Percentiles rank a stretch among this genome's conserved stretches.
These are phyloP conservation scores for Meloidogyne hapla DNA, from an alignment of 1,140 invertebrate species.

Conservation along the genomic window DNA sequence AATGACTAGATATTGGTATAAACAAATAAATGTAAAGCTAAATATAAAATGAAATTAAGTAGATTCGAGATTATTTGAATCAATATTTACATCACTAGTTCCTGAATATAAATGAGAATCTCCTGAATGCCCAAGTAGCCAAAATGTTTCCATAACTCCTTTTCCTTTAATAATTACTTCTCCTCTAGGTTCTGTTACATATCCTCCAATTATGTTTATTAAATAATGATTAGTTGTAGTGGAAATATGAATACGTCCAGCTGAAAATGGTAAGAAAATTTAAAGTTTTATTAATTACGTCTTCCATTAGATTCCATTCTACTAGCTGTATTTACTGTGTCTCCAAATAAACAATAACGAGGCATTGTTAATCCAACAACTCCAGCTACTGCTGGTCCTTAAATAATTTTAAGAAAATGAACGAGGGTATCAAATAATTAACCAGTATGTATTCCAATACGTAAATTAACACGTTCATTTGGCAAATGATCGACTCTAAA, in stretches of 20 bases:
- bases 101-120: constrained; percentile 64
- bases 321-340: constrained; percentile 69
- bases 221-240: constrained; percentile 44
- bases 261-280: constrained; percentile 57
- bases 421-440: background rate
- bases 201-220: constrained; percentile 44
- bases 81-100: too few species aligned
- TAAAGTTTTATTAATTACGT: constrained; percentile 67
- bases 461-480: constrained; percentile 43
- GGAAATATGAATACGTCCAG: constrained; percentile 49
- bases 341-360: constrained; percentile 80
- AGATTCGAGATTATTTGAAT: too few species aligned
- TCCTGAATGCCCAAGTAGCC: constrained; percentile 68
- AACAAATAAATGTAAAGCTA: too few species aligned
- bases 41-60: too few species aligned
- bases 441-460: constrained; percentile 91
- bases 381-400: constrained; percentile 77
- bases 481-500: constrained; percentile 46
- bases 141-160: constrained; percentile 65
- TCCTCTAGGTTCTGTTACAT: constrained; percentile 46
- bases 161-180: constrained; percentile 59
- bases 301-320: constrained; percentile 68
- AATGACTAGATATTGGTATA: too few species aligned
- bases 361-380: constrained; percentile 85
- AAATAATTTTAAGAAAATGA: background rate